Percentiles rank a stretch among this genome's conserved stretches.
These are phyloP conservation scores for Moxostoma hubbsi DNA, from an alignment of 2,797 vertebrate species.

Conservation along the genomic window DNA sequence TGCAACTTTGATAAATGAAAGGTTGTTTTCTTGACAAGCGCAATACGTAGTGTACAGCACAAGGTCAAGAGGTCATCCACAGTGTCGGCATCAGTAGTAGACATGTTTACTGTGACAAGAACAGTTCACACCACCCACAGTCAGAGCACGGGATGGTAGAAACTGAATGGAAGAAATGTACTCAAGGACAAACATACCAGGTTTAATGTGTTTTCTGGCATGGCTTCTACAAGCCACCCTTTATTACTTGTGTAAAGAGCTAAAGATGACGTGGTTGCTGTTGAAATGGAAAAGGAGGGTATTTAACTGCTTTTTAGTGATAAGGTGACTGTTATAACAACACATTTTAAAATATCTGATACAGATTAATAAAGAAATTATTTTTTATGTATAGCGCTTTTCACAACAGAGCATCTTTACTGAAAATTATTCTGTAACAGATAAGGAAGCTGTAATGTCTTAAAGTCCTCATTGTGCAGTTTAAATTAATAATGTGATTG, in stretches of 20 bases:
- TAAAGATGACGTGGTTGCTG: constrained; percentile 20
- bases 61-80: constrained; percentile 41
- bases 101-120: constrained; percentile 18
- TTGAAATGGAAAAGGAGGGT: constrained; percentile 35
- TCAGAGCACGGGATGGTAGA: constrained; percentile 3
- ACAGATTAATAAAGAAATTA: neutral
- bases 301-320: neutral
- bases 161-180: constrained; percentile 40
- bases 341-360: neutral
- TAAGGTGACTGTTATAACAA: no score
- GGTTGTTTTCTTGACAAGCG: constrained; percentile 1
- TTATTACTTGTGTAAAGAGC: constrained; percentile 10
- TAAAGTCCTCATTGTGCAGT: no score
- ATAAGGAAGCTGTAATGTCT: no score
- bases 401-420: no score
- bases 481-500: no score
- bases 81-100: constrained; percentile 24
- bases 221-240: constrained; percentile 36
- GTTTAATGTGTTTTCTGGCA: constrained; percentile 53
- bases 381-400: no score
- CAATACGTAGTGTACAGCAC: constrained; percentile 46
- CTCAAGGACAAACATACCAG: constrained; percentile 52
- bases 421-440: no score
- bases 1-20: constrained; percentile 58
- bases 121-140: constrained; percentile 27